Evolutionary conservation across 2,888 invertebrate species (phyloP).

Genomic region (Drosophila paranaensis): DNA sequence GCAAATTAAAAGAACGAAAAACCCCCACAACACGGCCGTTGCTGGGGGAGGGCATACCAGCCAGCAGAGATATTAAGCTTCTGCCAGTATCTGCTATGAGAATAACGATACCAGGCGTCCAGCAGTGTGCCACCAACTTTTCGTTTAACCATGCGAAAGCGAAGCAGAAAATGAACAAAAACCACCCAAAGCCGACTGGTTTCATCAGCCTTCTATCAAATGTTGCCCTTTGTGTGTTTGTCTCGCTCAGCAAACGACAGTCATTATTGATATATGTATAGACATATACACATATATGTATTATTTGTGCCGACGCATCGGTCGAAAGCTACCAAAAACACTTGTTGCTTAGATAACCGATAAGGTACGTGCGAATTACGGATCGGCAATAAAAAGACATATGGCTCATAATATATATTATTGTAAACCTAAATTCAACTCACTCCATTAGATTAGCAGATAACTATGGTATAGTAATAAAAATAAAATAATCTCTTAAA

Average conservation of each 20-base stretch:
- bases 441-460: not conserved
- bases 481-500: not conserved
- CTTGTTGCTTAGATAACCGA: slow-evolving; percentile 33
- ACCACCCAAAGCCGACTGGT: slow-evolving; percentile 32
- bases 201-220: slow-evolving; percentile 34
- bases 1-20: slow-evolving; percentile 33
- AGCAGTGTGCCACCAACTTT: slow-evolving; percentile 15
- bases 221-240: slow-evolving; percentile 19
- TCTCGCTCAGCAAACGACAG: not conserved
- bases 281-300: not conserved
- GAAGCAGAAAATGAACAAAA: slow-evolving; percentile 3
- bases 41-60: slow-evolving; percentile 4
- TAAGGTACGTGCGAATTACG: slow-evolving; percentile 11
- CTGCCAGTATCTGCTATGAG: slow-evolving; percentile 19
- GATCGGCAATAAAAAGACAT: slow-evolving; percentile 1
- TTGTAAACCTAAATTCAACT: not conserved
- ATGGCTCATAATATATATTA: not conserved
- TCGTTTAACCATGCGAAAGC: slow-evolving; percentile 2
- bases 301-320: slow-evolving; percentile 18
- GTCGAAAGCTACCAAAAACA: slow-evolving; percentile 17
- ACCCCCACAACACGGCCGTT: slow-evolving; percentile 12
- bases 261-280: slow-evolving; percentile 5
- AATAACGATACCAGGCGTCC: slow-evolving; percentile 15
- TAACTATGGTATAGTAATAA: not conserved
- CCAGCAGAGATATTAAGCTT: slow-evolving; percentile 15